phyloP scores from a whole-genome alignment of 2,888 invertebrate species.

The Congeria kusceri region DNA sequence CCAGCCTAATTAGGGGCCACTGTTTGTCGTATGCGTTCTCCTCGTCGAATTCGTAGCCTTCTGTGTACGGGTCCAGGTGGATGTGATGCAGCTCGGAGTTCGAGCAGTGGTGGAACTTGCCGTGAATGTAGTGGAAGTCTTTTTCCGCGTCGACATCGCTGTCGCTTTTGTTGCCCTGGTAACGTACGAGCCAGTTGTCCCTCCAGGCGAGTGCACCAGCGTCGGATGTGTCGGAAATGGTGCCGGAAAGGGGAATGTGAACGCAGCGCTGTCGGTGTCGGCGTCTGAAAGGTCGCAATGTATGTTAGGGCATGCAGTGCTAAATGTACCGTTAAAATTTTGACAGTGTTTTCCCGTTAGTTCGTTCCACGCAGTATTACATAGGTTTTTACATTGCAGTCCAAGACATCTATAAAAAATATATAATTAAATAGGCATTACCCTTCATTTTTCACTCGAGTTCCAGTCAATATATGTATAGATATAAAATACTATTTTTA shows the following conservation, averaged over 20 bases:
- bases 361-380: no score
- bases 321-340: no score
- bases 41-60: not conserved
- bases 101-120: constrained; percentile 9
- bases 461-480: no score
- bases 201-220: constrained; percentile 28
- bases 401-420: no score
- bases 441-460: no score
- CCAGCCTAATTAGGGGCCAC: constrained; percentile 34
- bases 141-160: constrained; percentile 11
- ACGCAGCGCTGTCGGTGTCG: no score
- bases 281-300: no score
- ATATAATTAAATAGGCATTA: no score
- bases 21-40: constrained; percentile 17
- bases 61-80: not conserved
- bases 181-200: constrained; percentile 47
- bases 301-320: no score
- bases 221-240: not conserved
- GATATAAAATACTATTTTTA: no score
- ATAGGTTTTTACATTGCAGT: no score
- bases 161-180: constrained; percentile 31
- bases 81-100: constrained; percentile 8
- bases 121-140: constrained; percentile 17
- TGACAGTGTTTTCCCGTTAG: not conserved
- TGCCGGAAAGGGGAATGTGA: not conserved